phyloP scores from a whole-genome alignment of 2,888 invertebrate species.

The Rhimphoctona megacephalus region DNA sequence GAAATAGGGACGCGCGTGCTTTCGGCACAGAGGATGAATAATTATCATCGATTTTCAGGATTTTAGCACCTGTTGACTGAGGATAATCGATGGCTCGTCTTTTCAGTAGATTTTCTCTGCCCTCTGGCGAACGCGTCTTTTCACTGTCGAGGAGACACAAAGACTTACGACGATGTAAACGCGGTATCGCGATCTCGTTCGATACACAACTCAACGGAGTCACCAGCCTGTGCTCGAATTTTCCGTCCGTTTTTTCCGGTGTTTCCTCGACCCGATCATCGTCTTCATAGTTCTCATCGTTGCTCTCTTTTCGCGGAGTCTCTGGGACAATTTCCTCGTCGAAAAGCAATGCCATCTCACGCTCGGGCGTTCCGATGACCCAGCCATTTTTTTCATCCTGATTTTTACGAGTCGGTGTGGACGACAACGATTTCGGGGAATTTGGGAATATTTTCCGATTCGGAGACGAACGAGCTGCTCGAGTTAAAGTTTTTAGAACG shows the following conservation, averaged over 20 bases:
- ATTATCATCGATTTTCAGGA: slow-evolving; percentile 74
- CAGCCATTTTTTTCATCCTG: slow-evolving; percentile 13
- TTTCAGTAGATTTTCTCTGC: slow-evolving; percentile 73
- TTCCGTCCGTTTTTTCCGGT: slow-evolving; percentile 73
- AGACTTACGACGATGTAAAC: slow-evolving; percentile 78
- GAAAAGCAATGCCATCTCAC: slow-evolving; percentile 52
- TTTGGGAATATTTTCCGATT: slow-evolving; percentile 66
- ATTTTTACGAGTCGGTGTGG: slow-evolving; percentile 63
- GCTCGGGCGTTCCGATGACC: slow-evolving; percentile 58
- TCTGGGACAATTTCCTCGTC: slow-evolving; percentile 75
- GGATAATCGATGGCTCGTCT: slow-evolving; percentile 72
- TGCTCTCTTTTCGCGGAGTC: slow-evolving; percentile 75
- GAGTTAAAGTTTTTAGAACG: slow-evolving; percentile 73
- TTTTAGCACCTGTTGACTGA: slow-evolving; percentile 68
- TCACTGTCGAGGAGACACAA: slow-evolving; percentile 69
- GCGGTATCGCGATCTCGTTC: slow-evolving; percentile 76
- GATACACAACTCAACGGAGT: slow-evolving; percentile 78
- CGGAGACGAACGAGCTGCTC: slow-evolving; percentile 75
- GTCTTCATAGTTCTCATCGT: slow-evolving; percentile 66
- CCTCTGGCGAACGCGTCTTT: slow-evolving; percentile 75
- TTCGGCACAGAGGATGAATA: slow-evolving; percentile 70
- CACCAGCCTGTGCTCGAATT: slow-evolving; percentile 73
- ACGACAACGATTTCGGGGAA: slow-evolving; percentile 66
- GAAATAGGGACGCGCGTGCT: slow-evolving; percentile 81
- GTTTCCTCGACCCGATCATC: slow-evolving; percentile 73